Evolutionary conservation across 2,888 invertebrate species (phyloP), one percentile per base, ranked within the genome.

Genomic region (Dryadula phaetusa): DNA sequence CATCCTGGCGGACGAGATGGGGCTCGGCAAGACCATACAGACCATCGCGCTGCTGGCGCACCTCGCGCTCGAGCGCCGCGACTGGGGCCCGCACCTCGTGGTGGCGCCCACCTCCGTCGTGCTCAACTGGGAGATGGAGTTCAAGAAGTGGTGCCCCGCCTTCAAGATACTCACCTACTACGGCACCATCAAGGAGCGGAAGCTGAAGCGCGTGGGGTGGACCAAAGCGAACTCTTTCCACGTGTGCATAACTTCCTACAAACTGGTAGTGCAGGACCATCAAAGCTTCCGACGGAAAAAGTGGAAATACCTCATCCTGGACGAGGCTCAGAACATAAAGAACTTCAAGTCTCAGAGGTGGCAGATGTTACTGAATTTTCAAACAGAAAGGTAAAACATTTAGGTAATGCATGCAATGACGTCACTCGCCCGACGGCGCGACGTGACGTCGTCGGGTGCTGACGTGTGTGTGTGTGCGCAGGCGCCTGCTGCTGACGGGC

Each of bases 71-170:
- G 98, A 98, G 80, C 96, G 96, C 81, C 94, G 94, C 75, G 96
- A 98, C 83, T 99, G 99, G 99, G 99, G 99, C 37, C 99, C 99
- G 64, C 99, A 99, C 94, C 94, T 99, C 25, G 98, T 99, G 75
- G 97, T 99, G 72, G 99, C 99, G 75, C 99, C 99, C 69, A 99
- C 99, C 16, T 99, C 99, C 74, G 99, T 99, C 61, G 99, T 99
- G 97, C 94, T 99, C 71, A 99, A 99, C 92, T 99, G 99, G 99
- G 99, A 99, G 93, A 98, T 99, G 98, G 99, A 99, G 90, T 97
- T 99, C 83, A 99, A 99, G 90, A 99, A 99, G 88, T 99, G 99
- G 99, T 99, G 99, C 88, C 99, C 99, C 0, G 98, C 98, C 62
- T 98, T 99, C 87, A 99, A 99, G 94, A 98, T 99, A 80, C 94